phyloP scores from a whole-genome alignment of 2,797 vertebrate species.

The Malurus leucopterus region DNA sequence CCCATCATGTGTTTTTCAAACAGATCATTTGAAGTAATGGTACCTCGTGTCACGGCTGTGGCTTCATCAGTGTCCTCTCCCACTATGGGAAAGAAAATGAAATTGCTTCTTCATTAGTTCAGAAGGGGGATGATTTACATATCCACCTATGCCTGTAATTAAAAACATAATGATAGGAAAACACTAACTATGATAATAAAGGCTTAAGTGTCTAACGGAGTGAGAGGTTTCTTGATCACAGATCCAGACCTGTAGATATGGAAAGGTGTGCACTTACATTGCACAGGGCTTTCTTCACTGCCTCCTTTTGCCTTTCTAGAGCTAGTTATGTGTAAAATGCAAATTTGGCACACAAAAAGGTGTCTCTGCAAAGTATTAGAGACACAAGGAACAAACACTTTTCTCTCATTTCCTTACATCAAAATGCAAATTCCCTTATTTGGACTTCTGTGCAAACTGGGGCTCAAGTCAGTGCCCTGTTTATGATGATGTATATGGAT shows the following conservation, averaged over 20 bases:
- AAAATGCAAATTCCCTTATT: not conserved
- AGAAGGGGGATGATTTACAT: not conserved
- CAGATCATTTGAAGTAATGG: not conserved
- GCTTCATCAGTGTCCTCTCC: not conserved
- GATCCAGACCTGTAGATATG: not conserved
- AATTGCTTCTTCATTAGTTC: not conserved
- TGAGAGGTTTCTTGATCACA: not conserved
- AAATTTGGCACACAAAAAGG: not conserved
- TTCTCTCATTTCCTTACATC: not conserved
- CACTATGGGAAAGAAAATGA: not conserved
- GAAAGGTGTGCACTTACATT: not conserved
- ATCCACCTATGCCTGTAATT: not conserved
- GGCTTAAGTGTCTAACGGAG: not conserved
- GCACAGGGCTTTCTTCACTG: not conserved
- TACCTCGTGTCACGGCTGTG: not conserved
- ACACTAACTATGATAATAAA: not conserved
- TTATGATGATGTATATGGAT: not conserved
- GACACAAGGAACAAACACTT: not conserved
- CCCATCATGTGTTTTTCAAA: not conserved
- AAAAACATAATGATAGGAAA: conserved; percentile 4
- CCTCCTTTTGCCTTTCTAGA: not conserved
- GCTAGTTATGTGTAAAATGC: not conserved
- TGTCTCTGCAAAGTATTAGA: not conserved
- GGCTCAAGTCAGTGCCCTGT: not conserved
- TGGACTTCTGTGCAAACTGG: not conserved